Evolutionary conservation across 2,113 vertebrate species (phyloP).

Genomic region (Sisor rabdophorus): DNA sequence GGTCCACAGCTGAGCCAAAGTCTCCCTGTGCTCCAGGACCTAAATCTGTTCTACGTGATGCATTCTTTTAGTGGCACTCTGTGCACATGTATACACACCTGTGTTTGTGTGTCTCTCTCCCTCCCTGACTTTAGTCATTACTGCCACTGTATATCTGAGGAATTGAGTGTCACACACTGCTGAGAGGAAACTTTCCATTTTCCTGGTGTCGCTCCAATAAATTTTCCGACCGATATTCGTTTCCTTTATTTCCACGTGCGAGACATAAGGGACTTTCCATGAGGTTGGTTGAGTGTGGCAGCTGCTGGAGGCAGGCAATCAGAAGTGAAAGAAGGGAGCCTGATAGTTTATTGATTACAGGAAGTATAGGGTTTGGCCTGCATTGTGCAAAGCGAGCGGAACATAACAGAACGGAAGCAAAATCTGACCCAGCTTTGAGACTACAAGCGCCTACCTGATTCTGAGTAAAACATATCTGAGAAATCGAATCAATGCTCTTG

Average conservation of each 20-base stretch:
- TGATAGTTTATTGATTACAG: constrained; percentile 40
- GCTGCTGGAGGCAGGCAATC: background rate
- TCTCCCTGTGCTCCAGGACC: background rate
- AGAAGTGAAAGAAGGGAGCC: constrained; percentile 1
- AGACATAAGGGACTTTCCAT: constrained; percentile 11
- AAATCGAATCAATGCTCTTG: background rate
- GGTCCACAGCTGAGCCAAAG: constrained; percentile 1
- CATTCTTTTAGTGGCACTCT: background rate
- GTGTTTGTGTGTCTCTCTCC: background rate
- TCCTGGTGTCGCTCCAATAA: constrained; percentile 19
- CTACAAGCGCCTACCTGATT: background rate
- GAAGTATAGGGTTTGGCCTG: constrained; percentile 27
- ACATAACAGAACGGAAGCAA: constrained; percentile 6
- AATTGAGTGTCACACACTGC: constrained; percentile 18
- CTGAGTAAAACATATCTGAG: background rate
- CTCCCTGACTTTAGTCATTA: constrained; percentile 15
- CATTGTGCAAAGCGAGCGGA: background rate
- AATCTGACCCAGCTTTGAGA: background rate
- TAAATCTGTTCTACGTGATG: constrained; percentile 9
- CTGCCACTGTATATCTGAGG: background rate
- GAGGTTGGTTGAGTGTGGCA: constrained; percentile 1
- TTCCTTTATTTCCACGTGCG: constrained; percentile 13
- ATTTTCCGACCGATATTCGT: constrained; percentile 29
- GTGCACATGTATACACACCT: background rate
- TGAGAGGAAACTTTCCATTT: constrained; percentile 26